Conservation (phyloP, 1,140 invertebrate genomes). For the Portunus trituberculatus region DNA sequence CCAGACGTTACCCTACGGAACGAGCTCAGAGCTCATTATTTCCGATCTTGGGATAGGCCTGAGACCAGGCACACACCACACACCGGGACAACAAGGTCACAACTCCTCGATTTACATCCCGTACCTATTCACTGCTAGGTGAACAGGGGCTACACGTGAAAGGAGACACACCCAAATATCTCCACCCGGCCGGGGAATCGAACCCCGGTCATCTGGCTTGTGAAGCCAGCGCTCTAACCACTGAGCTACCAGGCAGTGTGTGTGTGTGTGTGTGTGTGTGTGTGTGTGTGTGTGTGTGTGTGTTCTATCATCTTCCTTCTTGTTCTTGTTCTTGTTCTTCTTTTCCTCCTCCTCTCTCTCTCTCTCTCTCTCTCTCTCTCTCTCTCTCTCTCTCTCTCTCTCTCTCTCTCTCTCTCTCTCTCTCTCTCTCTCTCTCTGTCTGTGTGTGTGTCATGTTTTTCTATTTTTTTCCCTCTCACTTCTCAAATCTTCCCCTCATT, state of each 20-base stretch:
- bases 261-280: conserved; percentile 52
- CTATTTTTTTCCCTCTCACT: neutral
- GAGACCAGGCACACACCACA: too few species aligned
- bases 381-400: neutral
- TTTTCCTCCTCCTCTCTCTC: neutral
- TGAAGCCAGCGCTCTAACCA: too few species aligned
- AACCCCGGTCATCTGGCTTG: neutral
- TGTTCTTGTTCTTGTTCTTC: neutral
- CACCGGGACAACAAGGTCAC: too few species aligned
- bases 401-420: neutral
- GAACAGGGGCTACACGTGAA: too few species aligned
- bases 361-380: neutral
- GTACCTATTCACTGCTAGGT: too few species aligned
- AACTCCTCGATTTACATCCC: too few species aligned
- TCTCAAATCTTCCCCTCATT: neutral
- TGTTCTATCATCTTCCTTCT: neutral
- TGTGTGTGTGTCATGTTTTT: neutral
- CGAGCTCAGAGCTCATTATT: too few species aligned
- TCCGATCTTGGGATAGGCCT: too few species aligned
- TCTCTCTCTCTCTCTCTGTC: neutral
- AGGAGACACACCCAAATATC: too few species aligned
- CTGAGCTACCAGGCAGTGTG: too few species aligned
- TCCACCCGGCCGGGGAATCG: too few species aligned
- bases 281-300: neutral
- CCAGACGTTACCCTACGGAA: too few species aligned